Evolutionary conservation across 2,797 vertebrate species (phyloP).

Genomic region (Lindbergichthys nudifrons): DNA sequence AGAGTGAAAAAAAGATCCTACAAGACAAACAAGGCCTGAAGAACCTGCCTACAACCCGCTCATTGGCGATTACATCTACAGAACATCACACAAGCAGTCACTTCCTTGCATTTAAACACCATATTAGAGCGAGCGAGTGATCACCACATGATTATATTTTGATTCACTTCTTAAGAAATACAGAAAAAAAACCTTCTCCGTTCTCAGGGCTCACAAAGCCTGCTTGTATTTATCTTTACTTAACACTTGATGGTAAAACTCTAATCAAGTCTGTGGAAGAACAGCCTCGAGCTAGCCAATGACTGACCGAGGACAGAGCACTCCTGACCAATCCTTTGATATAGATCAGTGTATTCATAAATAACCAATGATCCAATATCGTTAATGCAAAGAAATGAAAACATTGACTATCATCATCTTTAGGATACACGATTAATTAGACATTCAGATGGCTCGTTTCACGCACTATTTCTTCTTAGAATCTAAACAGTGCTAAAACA

Average conservation of each 20-base stretch:
- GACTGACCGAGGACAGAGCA: not conserved
- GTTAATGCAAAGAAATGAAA: too few species aligned
- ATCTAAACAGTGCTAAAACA: too few species aligned
- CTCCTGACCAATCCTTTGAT: not conserved
- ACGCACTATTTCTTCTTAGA: too few species aligned
- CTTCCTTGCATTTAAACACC: conserved; percentile 1
- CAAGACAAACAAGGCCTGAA: not conserved
- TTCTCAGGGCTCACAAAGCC: not conserved
- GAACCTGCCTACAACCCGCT: not conserved
- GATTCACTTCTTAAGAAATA: not conserved
- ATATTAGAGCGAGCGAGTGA: not conserved
- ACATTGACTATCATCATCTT: too few species aligned
- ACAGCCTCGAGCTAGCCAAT: not conserved
- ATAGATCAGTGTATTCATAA: too few species aligned
- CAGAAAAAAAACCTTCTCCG: not conserved
- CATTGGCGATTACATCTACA: not conserved
- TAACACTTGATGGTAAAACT: not conserved
- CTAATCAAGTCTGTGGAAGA: not conserved
- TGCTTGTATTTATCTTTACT: not conserved
- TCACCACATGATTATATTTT: not conserved
- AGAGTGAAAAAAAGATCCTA: not conserved
- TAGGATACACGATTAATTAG: too few species aligned
- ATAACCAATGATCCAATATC: too few species aligned
- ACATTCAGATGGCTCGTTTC: too few species aligned
- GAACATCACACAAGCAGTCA: not conserved